These are phyloP conservation scores for Cryptomyrus ogoouensis DNA, from an alignment of 2,113 vertebrate genomes.

Conservation along the genomic window DNA sequence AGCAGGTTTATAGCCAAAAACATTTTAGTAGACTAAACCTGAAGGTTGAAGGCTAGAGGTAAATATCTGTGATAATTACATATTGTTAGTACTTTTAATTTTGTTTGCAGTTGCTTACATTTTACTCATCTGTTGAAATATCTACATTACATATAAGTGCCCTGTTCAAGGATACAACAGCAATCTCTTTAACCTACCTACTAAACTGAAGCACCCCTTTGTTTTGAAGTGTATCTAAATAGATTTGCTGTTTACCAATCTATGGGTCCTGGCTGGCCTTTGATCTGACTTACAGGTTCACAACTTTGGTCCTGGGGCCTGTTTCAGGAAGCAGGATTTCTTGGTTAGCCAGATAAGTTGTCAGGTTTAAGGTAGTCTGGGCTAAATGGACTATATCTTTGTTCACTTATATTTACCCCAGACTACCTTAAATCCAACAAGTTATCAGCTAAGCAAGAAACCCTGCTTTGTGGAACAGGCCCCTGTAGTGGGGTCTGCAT, in stretches of 20 bases:
- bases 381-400: too few relatives aligned
- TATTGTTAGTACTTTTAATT: background rate
- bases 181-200: background rate
- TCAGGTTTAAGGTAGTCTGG: too few relatives aligned
- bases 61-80: background rate
- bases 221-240: background rate
- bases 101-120: background rate
- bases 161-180: background rate
- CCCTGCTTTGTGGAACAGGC: too few relatives aligned
- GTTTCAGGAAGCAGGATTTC: too few relatives aligned
- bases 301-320: background rate
- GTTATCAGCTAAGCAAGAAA: too few relatives aligned
- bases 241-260: background rate
- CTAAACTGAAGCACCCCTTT: background rate
- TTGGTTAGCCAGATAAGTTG: too few relatives aligned
- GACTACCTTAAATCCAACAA: too few relatives aligned
- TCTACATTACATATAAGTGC: background rate
- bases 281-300: background rate
- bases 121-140: background rate
- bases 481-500: background rate
- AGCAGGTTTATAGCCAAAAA: background rate
- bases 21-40: background rate
- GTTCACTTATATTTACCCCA: too few relatives aligned
- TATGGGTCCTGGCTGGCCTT: background rate
- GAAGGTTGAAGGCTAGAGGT: background rate